Conservation (phyloP, 2,888 invertebrate genomes). For the Phaonia tiefii region DNA sequence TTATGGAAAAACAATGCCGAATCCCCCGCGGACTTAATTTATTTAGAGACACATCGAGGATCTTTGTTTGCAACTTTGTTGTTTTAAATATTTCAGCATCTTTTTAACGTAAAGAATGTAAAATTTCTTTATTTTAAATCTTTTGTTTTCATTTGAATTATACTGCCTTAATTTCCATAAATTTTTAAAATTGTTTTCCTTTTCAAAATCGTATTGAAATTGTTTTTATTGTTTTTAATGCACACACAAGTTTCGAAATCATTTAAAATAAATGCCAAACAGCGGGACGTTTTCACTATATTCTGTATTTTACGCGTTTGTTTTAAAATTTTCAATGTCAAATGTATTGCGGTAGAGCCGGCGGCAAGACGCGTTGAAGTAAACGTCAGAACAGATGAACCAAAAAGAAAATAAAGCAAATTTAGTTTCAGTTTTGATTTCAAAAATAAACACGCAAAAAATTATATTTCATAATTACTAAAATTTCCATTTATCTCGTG, state of each 20-base stretch:
- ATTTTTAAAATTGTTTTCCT: not conserved
- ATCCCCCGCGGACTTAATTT: too few relatives aligned
- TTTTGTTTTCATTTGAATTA: not conserved
- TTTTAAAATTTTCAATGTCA: conserved; percentile 63
- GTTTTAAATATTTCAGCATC: too few relatives aligned
- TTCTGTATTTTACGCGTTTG: not conserved
- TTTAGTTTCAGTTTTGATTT: conserved; percentile 38
- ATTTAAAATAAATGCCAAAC: conserved; percentile 47
- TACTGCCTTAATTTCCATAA: not conserved
- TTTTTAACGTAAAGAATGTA: too few relatives aligned
- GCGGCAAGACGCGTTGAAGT: not conserved
- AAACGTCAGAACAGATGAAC: too few relatives aligned
- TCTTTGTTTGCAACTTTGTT: too few relatives aligned
- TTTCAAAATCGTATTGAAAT: conserved; percentile 5
- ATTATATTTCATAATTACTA: too few relatives aligned
- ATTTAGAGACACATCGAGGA: too few relatives aligned
- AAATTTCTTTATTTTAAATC: too few relatives aligned
- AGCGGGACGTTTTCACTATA: conserved; percentile 33
- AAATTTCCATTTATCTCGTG: too few relatives aligned
- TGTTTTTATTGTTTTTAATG: conserved; percentile 2
- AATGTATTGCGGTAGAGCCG: not conserved
- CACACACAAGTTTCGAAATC: conserved; percentile 12
- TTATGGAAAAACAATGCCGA: too few relatives aligned
- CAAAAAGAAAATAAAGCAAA: too few relatives aligned
- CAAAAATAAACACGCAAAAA: not conserved